phyloP scores from a whole-genome alignment of 2,797 vertebrate species.

The Anisognathus igniventris region DNA sequence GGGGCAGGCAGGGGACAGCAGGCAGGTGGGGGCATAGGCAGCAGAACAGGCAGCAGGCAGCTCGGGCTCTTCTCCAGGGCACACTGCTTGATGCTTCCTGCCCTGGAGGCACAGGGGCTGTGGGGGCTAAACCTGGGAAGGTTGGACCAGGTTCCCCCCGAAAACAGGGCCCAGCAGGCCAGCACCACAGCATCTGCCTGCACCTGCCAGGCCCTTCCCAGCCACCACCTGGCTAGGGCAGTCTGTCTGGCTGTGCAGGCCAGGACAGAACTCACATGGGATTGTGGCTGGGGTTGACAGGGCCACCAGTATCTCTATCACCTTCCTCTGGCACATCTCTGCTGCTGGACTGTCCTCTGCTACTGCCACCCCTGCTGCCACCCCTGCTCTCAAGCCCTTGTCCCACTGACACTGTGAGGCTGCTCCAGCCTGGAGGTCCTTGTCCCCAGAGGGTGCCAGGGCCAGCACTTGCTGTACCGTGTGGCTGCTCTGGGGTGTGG shows the following conservation, averaged over 20 bases:
- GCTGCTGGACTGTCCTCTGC: background rate
- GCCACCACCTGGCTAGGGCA: accelerated
- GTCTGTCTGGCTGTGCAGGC: background rate
- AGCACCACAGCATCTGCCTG: background rate
- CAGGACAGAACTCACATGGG: background rate
- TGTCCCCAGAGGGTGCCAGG: background rate
- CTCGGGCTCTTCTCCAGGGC: background rate
- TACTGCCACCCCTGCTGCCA: background rate
- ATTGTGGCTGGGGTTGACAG: background rate
- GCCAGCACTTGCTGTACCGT: background rate
- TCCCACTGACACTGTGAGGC: accelerated
- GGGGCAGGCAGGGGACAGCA: background rate
- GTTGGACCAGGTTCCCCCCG: accelerated
- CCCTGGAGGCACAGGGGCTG: accelerated
- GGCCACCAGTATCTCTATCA: accelerated
- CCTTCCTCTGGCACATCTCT: background rate
- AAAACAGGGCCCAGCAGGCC: background rate
- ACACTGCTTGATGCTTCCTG: background rate
- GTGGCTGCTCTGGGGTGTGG: background rate
- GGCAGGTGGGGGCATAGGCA: background rate
- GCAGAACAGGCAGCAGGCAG: background rate
- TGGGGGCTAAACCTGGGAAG: background rate
- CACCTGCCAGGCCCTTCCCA: background rate
- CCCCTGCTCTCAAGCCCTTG: background rate
- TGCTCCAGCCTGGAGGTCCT: background rate